These are phyloP conservation scores for Caloenas nicobarica DNA, from an alignment of 2,113 vertebrate species.

Conservation along the genomic window DNA sequence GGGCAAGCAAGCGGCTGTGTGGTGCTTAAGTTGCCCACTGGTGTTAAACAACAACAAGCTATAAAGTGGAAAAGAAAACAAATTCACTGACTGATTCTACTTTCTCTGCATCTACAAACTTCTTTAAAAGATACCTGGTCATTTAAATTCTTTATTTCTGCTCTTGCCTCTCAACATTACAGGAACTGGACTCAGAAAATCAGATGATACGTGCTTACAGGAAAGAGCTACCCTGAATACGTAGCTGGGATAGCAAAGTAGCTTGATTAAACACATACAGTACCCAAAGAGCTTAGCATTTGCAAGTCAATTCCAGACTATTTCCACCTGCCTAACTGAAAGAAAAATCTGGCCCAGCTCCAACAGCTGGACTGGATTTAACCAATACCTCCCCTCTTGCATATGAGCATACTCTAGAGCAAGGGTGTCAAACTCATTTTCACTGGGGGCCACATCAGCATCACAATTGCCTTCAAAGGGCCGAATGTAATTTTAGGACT, in stretches of 20 bases:
- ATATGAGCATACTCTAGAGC: background rate
- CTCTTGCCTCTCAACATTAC: background rate
- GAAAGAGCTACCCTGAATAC: background rate
- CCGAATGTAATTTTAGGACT: no score
- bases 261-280: background rate
- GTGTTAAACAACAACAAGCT: no score
- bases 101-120: background rate
- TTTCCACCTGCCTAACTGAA: slow-evolving; percentile 18
- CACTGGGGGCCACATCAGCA: no score
- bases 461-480: no score
- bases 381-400: background rate
- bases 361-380: slow-evolving; percentile 24
- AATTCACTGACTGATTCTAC: background rate
- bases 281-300: background rate
- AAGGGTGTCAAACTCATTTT: background rate
- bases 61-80: background rate
- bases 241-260: background rate
- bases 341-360: background rate
- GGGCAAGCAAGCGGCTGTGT: no score
- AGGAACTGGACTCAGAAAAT: background rate
- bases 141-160: background rate
- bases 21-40: no score
- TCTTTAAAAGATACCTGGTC: background rate
- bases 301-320: slow-evolving; percentile 19
- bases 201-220: background rate